Conservation (phyloP, 2,113 vertebrate genomes). For the Chunga burmeisteri region DNA sequence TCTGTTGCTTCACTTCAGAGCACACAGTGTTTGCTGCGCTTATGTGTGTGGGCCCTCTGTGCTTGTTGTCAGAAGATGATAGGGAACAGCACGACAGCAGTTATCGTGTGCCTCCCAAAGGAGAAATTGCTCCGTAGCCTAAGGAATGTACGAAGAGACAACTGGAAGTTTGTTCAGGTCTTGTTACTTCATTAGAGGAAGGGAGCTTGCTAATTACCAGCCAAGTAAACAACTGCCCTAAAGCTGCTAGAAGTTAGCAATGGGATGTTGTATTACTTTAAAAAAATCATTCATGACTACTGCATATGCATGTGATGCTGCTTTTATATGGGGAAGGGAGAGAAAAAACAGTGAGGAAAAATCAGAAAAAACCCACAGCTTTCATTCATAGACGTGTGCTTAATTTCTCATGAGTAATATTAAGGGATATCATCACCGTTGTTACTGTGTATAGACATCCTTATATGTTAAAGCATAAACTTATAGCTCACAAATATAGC, state of each 20-base stretch:
- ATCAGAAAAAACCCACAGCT: rapidly evolving
- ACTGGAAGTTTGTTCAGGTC: neutral
- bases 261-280: neutral
- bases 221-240: neutral
- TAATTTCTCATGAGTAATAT: neutral
- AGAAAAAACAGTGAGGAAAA: neutral
- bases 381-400: neutral
- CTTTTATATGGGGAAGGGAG: neutral
- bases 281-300: neutral
- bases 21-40: neutral
- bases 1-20: neutral
- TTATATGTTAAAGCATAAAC: neutral
- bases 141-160: neutral
- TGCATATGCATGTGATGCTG: neutral
- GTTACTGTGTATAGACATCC: neutral
- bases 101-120: neutral
- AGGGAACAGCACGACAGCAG: neutral
- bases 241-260: neutral
- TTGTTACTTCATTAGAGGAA: neutral
- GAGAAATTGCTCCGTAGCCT: neutral
- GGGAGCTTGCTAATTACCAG: neutral
- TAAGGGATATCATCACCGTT: neutral
- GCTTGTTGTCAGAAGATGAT: neutral
- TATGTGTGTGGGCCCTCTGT: neutral
- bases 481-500: neutral